Percentiles rank a stretch among this genome's conserved stretches.
Conservation (phyloP, 2,113 vertebrate genomes). For the Rhinoptilus africanus region DNA sequence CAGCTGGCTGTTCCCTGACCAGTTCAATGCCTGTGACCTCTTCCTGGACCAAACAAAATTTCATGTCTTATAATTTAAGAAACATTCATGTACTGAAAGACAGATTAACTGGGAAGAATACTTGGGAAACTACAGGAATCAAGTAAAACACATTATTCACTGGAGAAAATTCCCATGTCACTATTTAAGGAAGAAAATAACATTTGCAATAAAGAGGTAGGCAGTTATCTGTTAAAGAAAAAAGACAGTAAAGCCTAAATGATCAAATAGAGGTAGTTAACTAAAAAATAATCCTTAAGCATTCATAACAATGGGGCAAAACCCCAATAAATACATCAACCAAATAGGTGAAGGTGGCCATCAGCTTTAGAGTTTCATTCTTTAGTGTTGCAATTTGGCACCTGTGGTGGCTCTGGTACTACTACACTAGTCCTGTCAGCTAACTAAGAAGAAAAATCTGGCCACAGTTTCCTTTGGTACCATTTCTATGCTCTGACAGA, state of each 20-base stretch:
- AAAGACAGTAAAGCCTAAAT: neutral
- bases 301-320: neutral
- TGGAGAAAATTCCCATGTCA: neutral
- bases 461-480: neutral
- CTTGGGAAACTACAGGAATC: neutral
- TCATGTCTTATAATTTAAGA: neutral
- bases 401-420: neutral
- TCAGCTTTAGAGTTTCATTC: neutral
- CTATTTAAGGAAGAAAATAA: neutral
- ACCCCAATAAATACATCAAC: neutral
- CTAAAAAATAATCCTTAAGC: neutral
- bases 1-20: neutral
- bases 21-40: neutral
- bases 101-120: neutral
- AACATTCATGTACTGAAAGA: neutral
- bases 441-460: neutral
- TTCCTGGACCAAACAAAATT: neutral
- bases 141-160: neutral
- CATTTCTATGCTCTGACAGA: neutral
- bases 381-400: neutral
- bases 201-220: neutral
- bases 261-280: neutral
- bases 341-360: neutral
- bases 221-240: neutral
- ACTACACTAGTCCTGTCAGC: neutral